A percentile compares a stretch with the other conserved stretches of the same genome.
These are phyloP conservation scores for Calliphora vicina DNA, from an alignment of 1,140 invertebrate genomes.

Conservation along the genomic window DNA sequence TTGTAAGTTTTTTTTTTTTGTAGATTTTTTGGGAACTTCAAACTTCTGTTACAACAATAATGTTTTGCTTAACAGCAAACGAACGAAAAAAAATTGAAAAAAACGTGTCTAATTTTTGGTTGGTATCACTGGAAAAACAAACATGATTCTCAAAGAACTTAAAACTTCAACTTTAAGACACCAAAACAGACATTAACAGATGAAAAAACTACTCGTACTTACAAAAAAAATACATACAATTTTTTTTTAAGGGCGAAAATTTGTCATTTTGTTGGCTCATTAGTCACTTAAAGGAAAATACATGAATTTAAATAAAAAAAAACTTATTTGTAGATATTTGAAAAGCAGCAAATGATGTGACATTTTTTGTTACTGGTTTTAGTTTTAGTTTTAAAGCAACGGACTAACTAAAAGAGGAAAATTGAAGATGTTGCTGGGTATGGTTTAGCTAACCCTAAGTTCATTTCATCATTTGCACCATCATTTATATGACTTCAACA, in stretches of 20 bases:
- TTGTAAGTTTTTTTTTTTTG: neutral
- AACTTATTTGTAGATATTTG: slow-evolving; percentile 11
- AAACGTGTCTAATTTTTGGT: slow-evolving; percentile 11
- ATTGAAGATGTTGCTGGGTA: neutral
- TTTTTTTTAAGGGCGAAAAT: slow-evolving; percentile 23
- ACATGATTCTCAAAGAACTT: slow-evolving; percentile 1
- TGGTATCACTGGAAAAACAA: neutral
- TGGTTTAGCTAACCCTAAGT: slow-evolving; percentile 4
- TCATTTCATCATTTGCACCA: slow-evolving; percentile 34
- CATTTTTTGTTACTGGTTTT: neutral
- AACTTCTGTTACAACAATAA: neutral
- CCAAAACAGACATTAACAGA: neutral
- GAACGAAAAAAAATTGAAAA: neutral
- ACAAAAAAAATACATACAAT: neutral
- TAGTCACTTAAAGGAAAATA: slow-evolving; percentile 21
- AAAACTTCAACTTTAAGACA: neutral
- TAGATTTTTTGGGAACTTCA: neutral
- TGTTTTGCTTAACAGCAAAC: neutral
- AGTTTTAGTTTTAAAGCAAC: too few relatives aligned
- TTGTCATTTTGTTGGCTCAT: slow-evolving; percentile 36
- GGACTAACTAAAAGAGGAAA: too few relatives aligned
- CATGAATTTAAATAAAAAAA: neutral
- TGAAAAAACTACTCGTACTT: too few relatives aligned
- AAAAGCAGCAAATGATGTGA: neutral
- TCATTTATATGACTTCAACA: slow-evolving; percentile 33